A percentile compares a stretch with the other conserved stretches of the same genome.
phyloP scores from a whole-genome alignment of 1,140 invertebrate genomes.

The Scylla paramamosain region DNA sequence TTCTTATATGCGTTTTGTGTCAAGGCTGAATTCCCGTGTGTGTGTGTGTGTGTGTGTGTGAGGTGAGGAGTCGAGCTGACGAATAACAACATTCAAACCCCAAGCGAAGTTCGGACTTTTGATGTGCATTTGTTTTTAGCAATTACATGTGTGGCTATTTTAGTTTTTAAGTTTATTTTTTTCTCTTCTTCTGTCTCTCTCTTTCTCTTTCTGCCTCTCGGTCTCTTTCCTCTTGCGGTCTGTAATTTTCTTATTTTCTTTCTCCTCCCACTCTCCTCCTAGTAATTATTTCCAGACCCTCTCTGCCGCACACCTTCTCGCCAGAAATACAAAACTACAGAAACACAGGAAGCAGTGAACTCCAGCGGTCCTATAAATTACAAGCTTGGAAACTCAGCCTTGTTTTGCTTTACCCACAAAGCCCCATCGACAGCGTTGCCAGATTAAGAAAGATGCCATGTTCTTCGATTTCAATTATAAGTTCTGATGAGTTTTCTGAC shows the following conservation, averaged over 20 bases:
- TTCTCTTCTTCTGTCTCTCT: background rate
- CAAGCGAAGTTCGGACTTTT: too few species aligned
- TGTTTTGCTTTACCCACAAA: slow-evolving; percentile 43
- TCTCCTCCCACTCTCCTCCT: background rate
- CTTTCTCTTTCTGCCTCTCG: background rate
- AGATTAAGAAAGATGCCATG: slow-evolving; percentile 68
- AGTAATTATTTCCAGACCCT: background rate
- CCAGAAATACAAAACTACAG: slow-evolving; percentile 29
- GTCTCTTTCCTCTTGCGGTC: background rate
- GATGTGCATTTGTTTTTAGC: background rate
- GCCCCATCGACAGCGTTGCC: slow-evolving; percentile 40
- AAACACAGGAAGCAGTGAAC: slow-evolving; percentile 21
- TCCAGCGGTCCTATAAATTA: slow-evolving; percentile 58
- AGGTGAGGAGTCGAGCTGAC: too few species aligned
- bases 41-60: background rate
- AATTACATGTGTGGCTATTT: background rate
- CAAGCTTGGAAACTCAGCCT: slow-evolving; percentile 1
- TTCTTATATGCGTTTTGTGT: too few species aligned
- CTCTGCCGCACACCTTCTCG: background rate
- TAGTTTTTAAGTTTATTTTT: background rate
- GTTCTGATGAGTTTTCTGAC: slow-evolving; percentile 67
- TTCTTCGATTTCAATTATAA: slow-evolving; percentile 72
- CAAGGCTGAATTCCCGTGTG: background rate
- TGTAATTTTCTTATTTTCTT: slow-evolving; percentile 25
- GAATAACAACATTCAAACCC: too few species aligned